Percentiles rank a stretch among this genome's conserved stretches.
phyloP scores from a whole-genome alignment of 2,113 vertebrate species.

The Vanacampus margaritifer region DNA sequence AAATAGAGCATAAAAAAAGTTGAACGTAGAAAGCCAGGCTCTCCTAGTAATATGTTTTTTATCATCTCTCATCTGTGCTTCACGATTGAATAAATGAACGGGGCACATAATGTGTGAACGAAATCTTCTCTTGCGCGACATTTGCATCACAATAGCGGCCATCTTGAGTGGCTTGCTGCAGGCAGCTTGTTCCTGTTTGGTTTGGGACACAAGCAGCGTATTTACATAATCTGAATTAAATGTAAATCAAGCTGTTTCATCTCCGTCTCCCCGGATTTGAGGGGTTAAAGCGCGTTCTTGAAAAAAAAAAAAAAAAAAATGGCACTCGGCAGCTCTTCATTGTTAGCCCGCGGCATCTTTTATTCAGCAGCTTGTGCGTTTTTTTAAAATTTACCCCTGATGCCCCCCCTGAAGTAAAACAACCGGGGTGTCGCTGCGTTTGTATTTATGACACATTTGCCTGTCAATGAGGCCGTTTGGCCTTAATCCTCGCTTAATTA shows the following conservation, averaged over 20 bases:
- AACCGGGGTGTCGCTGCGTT: constrained; percentile 30
- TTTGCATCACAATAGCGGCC: constrained; percentile 67
- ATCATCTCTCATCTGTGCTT: constrained; percentile 33
- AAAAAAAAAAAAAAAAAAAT: constrained; percentile 26
- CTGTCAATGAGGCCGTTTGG: constrained; percentile 60
- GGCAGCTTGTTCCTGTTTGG: constrained; percentile 47
- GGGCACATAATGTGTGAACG: constrained; percentile 19
- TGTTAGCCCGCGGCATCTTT: constrained; percentile 43
- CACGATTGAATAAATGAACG: constrained; percentile 17
- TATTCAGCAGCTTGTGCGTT: constrained; percentile 40
- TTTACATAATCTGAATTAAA: constrained; percentile 78
- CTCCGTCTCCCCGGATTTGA: constrained; percentile 60
- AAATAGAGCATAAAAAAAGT: constrained; percentile 6
- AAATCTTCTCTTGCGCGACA: constrained; percentile 26
- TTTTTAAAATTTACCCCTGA: constrained; percentile 49
- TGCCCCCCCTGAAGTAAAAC: constrained; percentile 49
- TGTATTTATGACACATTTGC: constrained; percentile 58
- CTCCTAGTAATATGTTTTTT: neutral
- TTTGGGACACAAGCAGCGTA: constrained; percentile 57
- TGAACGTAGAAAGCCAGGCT: neutral
- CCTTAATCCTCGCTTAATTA: constrained; percentile 69
- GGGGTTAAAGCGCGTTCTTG: constrained; percentile 63
- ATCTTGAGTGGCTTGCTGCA: constrained; percentile 38
- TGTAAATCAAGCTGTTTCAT: constrained; percentile 73
- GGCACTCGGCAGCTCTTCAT: constrained; percentile 10